Base-by-base conservation (phyloP, 2,113 vertebrate species). In the Synchiropus splendidus region DNA sequence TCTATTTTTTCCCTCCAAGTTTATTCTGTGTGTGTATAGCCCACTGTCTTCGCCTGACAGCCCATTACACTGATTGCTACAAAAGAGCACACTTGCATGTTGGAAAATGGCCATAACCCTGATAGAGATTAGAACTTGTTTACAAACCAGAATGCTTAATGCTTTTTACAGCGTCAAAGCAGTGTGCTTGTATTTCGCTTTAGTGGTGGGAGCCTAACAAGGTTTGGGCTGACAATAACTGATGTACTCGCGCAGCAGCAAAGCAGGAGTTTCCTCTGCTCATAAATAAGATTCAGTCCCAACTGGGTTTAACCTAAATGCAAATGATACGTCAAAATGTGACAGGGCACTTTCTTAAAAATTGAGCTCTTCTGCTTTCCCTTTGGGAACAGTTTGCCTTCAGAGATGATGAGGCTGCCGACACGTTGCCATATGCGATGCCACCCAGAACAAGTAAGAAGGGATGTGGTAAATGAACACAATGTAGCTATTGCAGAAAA, bases 231-330 rank as follows among this genome's bases (percentile, higher is more conserved):
- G 66, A 68, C 63, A 70, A 51, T 51, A 66, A 79, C 53, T 27
- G 55, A 68, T 64, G 70, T 27, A 40, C 64, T 45, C 37, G 1
- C 51, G 64, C 54, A 9, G 48, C 60, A 61, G 53, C 50, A 27
- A 54, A 67, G 44, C 49, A 31, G 59, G 64, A 61, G 43, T 57
- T 67, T 49, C 62, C 65, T 42, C 33, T 38, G 39, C 51, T 54
- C 41, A 53, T 69, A 73, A 74, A 75, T 55, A 67, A 67, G 62
- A 74, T 74, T 74, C 71, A 62, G 53, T 57, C 67, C 37, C 38
- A 31, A 36, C 62, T 58, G 61, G 53, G 58, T 74, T 57, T 35
- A 78, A 70, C 72, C 72, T 72, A 67, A 74, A 80, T 80, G 74
- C 77, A 79, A 80, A 79, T 70, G 42, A 67, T 47, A 47, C 65